Evolutionary conservation across 2,797 vertebrate species (phyloP).

Genomic region (Thaleichthys pacificus): DNA sequence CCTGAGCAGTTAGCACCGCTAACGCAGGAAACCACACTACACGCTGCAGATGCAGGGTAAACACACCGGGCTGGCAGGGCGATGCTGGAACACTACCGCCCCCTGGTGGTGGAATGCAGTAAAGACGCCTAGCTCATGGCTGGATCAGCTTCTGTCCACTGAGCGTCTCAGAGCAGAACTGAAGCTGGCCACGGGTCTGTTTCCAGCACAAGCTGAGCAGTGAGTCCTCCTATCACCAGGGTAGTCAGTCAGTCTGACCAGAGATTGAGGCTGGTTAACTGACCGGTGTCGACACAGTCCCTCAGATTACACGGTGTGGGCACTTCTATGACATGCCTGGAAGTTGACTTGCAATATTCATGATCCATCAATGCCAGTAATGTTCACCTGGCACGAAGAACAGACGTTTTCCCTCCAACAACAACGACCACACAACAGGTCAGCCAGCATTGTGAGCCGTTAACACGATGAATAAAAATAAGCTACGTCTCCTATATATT

Average conservation of each 20-base stretch:
- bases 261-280: slow-evolving; percentile 10
- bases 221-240: neutral
- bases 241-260: neutral
- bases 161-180: slow-evolving; percentile 51
- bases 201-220: slow-evolving; percentile 10
- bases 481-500: neutral
- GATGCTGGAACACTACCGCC: slow-evolving; percentile 10
- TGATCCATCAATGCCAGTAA: slow-evolving; percentile 4
- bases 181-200: slow-evolving; percentile 25
- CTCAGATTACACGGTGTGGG: neutral
- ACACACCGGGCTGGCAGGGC: neutral
- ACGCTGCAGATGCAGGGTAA: neutral
- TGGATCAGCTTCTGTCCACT: slow-evolving; percentile 14
- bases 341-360: slow-evolving; percentile 40
- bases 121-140: slow-evolving; percentile 4
- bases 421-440: neutral
- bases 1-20: slow-evolving; percentile 53
- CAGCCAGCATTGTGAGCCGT: neutral
- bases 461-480: slow-evolving; percentile 3
- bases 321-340: neutral
- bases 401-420: neutral
- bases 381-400: slow-evolving; percentile 10
- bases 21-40: neutral
- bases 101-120: slow-evolving; percentile 18
- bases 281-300: neutral